Percentiles rank a stretch among this genome's conserved stretches.
These are phyloP conservation scores for Hystrix brachyura DNA, from an alignment of 2,113 vertebrate genomes.

Conservation along the genomic window DNA sequence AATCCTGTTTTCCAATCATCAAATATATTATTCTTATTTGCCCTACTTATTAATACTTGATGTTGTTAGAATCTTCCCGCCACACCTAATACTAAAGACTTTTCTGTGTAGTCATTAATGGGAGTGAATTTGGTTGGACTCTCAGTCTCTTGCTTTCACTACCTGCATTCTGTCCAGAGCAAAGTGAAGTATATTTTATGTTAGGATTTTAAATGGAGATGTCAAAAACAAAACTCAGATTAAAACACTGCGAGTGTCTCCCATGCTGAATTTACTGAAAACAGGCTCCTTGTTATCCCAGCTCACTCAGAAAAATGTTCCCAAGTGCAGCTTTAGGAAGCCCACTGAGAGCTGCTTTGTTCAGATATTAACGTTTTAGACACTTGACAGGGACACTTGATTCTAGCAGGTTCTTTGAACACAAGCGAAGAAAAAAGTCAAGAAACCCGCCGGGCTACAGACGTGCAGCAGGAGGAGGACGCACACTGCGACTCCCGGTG, in stretches of 20 bases:
- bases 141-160: neutral
- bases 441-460: slow-evolving; percentile 60
- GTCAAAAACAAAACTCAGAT: slow-evolving; percentile 80
- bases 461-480: slow-evolving; percentile 64
- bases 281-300: slow-evolving; percentile 79
- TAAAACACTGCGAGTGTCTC: slow-evolving; percentile 85
- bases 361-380: slow-evolving; percentile 69
- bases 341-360: slow-evolving; percentile 59
- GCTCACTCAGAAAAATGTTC: slow-evolving; percentile 54
- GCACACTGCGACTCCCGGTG: neutral
- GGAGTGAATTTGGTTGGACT: neutral
- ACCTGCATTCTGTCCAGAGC: slow-evolving; percentile 66
- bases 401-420: slow-evolving; percentile 75
- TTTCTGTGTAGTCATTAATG: neutral
- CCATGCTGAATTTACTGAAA: slow-evolving; percentile 82
- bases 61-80: neutral
- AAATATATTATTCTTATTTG: neutral
- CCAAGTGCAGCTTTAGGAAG: slow-evolving; percentile 65
- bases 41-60: neutral
- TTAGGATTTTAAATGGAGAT: slow-evolving; percentile 82
- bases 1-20: neutral
- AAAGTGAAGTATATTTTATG: slow-evolving; percentile 84
- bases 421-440: slow-evolving; percentile 72
- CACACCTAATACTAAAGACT: neutral
- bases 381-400: slow-evolving; percentile 55